Percentiles rank a stretch among this genome's conserved stretches.
Conservation (phyloP, 2,888 invertebrate genomes). For the Volucella inanis region DNA sequence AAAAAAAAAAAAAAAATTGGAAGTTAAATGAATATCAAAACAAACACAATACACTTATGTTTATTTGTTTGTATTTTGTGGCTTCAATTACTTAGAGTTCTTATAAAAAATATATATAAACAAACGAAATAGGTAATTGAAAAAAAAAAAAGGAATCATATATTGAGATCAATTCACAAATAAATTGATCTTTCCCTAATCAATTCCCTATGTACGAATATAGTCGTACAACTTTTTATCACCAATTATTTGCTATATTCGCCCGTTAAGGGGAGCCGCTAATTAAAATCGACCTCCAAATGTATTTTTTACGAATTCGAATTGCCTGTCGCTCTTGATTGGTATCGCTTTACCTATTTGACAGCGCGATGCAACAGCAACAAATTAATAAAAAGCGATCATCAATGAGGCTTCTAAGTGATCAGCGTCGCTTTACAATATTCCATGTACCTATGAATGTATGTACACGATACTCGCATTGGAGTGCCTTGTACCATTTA, state of each 20-base stretch:
- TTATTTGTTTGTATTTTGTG: background rate
- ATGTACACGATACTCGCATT: too few species aligned
- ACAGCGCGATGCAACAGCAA: conserved; percentile 15
- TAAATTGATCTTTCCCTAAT: conserved; percentile 47
- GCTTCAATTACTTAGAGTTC: conserved; percentile 16
- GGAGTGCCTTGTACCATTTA: conserved; percentile 16
- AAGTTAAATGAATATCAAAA: too few species aligned
- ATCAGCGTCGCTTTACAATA: conserved; percentile 20
- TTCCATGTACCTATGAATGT: conserved; percentile 13
- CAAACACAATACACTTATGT: too few species aligned
- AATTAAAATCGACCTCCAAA: conserved; percentile 67
- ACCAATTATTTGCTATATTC: conserved; percentile 8
- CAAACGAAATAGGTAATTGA: background rate
- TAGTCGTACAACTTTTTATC: conserved; percentile 14
- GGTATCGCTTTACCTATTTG: conserved; percentile 61
- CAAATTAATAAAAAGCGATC: conserved; percentile 55
- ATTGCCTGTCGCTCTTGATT: conserved; percentile 61
- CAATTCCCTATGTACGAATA: conserved; percentile 4
- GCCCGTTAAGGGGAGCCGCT: conserved; percentile 27
- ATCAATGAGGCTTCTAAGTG: conserved; percentile 26
- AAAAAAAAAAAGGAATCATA: background rate
- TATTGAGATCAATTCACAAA: conserved; percentile 51
- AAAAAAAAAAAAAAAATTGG: too few species aligned
- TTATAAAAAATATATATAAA: conserved; percentile 16
- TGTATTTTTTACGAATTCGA: conserved; percentile 53